A percentile compares a stretch with the other conserved stretches of the same genome.
Conservation (phyloP, 2,797 vertebrate species). For the Schizopygopsis malacanthus region DNA sequence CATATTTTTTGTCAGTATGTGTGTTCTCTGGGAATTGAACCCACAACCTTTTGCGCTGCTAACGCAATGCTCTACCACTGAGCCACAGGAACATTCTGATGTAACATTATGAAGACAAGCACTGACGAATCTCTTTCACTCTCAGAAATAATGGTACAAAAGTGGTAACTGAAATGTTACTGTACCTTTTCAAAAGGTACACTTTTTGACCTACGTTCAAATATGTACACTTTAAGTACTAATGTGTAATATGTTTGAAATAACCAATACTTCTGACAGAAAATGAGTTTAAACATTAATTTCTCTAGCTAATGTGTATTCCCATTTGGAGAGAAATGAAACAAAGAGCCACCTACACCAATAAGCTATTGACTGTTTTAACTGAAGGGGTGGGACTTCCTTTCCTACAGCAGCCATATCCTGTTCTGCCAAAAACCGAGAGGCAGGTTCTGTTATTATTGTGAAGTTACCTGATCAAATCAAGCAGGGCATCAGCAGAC, state of each 20-base stretch:
- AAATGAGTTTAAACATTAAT: not conserved
- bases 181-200: no score
- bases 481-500: slow-evolving; percentile 87
- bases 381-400: not conserved
- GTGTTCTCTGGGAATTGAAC: no score
- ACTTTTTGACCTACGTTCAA: no score
- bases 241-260: not conserved
- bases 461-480: slow-evolving; percentile 84
- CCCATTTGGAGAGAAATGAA: not conserved
- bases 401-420: not conserved
- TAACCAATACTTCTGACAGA: not conserved
- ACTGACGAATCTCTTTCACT: not conserved
- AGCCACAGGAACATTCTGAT: no score
- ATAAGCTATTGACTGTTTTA: not conserved
- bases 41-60: no score
- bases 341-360: not conserved
- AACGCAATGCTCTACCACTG: no score
- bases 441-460: not conserved
- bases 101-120: not conserved
- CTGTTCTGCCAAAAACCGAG: not conserved
- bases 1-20: no score
- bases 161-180: no score
- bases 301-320: not conserved
- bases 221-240: no score
- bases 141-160: no score